Evolutionary conservation across 2,113 vertebrate species (phyloP).

Genomic region (Pelusios castaneus): DNA sequence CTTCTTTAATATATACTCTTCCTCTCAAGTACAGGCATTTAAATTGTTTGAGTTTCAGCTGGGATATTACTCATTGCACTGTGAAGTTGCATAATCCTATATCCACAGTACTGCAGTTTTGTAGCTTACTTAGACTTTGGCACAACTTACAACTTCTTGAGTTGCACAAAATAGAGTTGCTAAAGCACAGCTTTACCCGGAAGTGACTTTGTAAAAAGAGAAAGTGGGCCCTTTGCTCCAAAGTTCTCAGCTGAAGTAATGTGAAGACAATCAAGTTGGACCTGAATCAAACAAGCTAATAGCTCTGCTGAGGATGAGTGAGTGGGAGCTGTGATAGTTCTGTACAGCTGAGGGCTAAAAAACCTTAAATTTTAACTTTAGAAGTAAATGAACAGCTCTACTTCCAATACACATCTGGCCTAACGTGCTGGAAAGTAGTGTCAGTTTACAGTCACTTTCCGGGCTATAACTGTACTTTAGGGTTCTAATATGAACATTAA

Average conservation of each 20-base stretch:
- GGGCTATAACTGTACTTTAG: background rate
- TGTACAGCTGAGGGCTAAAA: background rate
- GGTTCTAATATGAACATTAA: background rate
- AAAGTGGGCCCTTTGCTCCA: background rate
- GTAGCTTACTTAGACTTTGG: rapidly evolving
- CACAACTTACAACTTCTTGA: background rate
- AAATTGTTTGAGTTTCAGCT: background rate
- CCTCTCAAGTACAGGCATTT: background rate
- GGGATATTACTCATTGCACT: background rate
- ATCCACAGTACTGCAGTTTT: background rate
- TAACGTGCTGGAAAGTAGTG: background rate
- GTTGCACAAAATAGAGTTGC: background rate
- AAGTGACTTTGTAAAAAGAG: background rate
- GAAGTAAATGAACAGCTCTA: background rate
- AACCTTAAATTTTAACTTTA: background rate
- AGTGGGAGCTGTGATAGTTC: background rate
- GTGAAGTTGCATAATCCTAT: background rate
- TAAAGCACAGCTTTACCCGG: background rate
- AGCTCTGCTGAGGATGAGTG: background rate
- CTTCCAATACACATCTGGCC: background rate
- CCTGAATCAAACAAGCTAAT: background rate
- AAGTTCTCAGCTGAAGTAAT: background rate
- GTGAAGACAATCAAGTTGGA: background rate
- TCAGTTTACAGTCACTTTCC: background rate
- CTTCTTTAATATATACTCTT: background rate